phyloP scores from a whole-genome alignment of 2,888 invertebrate genomes.

The Acleris cristana region DNA sequence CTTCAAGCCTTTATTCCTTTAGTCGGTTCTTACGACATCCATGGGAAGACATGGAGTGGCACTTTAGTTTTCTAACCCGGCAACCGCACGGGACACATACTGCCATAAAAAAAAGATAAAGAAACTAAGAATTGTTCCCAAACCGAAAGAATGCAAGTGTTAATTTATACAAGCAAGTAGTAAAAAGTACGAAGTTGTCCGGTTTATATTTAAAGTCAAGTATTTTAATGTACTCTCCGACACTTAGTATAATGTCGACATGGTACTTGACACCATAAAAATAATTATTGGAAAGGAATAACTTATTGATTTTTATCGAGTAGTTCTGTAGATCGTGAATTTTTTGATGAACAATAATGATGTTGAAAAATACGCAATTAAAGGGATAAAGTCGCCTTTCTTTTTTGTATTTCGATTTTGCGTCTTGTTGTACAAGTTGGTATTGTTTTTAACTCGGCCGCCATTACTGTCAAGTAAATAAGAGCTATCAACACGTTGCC shows the following conservation, averaged over 20 bases:
- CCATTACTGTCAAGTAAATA: no score
- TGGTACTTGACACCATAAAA: constrained; percentile 7
- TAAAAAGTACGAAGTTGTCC: not conserved
- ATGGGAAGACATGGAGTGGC: no score
- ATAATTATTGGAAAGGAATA: not conserved
- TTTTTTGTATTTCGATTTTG: no score
- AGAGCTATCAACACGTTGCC: no score
- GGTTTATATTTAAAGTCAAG: constrained; percentile 7
- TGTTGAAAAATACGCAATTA: not conserved
- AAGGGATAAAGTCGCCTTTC: not conserved
- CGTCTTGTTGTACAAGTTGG: no score
- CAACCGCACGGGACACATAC: no score
- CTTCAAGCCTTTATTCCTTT: no score
- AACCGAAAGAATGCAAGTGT: constrained; percentile 1
- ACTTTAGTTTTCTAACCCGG: no score
- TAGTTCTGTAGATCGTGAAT: constrained; percentile 4
- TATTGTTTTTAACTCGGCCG: no score
- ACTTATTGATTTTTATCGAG: constrained; percentile 1
- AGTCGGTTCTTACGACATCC: no score
- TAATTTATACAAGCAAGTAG: not conserved
- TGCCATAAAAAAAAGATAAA: no score
- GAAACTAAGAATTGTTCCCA: not conserved
- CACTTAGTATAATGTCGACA: constrained; percentile 13
- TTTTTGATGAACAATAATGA: no score
- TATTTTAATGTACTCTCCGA: constrained; percentile 2